phyloP scores from a whole-genome alignment of 2,888 invertebrate genomes.

The Meiosimyza platycephala region DNA sequence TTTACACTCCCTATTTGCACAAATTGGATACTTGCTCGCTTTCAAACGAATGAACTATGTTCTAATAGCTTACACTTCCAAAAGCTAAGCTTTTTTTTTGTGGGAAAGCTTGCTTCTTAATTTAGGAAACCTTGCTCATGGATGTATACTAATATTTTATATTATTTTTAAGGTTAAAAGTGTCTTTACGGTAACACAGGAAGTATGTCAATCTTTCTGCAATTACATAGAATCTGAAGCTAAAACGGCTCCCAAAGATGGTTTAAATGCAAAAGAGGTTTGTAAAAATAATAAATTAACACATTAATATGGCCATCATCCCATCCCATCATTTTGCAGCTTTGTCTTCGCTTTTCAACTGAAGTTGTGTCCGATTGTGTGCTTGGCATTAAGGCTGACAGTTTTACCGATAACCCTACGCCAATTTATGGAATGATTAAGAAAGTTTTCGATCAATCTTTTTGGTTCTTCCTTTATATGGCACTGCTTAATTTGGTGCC shows the following conservation, averaged over 20 bases:
- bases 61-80: no score
- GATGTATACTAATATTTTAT: background rate
- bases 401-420: conserved; percentile 57
- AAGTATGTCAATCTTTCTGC: conserved; percentile 66
- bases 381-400: conserved; percentile 66
- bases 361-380: conserved; percentile 67
- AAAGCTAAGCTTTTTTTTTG: no score
- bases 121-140: no score
- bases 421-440: conserved; percentile 58
- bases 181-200: conserved; percentile 67
- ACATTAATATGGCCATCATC: no score
- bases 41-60: no score
- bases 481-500: conserved; percentile 56
- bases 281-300: background rate
- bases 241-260: conserved; percentile 54
- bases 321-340: conserved; percentile 39
- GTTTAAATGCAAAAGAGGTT: conserved; percentile 66
- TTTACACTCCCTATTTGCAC: no score
- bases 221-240: conserved; percentile 62
- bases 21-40: no score
- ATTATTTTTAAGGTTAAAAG: conserved; percentile 60
- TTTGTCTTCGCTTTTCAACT: conserved; percentile 62
- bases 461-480: conserved; percentile 46
- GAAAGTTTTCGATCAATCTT: conserved; percentile 56
- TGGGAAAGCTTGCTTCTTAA: no score